phyloP scores from a whole-genome alignment of 2,888 invertebrate species.

The Erpobdella octoculata region DNA sequence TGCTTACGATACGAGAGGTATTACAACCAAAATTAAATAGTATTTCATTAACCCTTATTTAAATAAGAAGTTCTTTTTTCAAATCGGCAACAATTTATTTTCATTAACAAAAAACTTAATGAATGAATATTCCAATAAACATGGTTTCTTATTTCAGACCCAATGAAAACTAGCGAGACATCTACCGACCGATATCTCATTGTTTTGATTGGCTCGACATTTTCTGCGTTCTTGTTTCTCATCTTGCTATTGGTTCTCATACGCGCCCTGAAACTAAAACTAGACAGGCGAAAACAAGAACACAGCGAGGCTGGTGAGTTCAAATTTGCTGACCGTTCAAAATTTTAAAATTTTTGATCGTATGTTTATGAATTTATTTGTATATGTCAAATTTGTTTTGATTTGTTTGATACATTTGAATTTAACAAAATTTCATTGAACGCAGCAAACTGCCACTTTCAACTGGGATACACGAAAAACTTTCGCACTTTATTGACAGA shows the following conservation, averaged over 20 bases:
- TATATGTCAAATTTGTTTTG: no score
- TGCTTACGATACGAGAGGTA: slow-evolving; percentile 19
- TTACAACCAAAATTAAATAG: no score
- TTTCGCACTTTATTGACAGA: background rate
- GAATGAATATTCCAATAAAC: no score
- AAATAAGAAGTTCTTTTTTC: background rate
- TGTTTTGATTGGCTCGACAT: slow-evolving; percentile 7
- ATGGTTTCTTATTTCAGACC: slow-evolving; percentile 10
- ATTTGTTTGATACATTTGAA: no score
- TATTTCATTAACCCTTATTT: background rate
- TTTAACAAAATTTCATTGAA: no score
- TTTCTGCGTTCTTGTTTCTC: slow-evolving; percentile 5
- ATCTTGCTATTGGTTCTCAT: slow-evolving; percentile 12
- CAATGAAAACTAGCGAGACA: slow-evolving; percentile 2
- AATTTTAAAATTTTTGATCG: background rate
- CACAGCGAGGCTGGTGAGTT: background rate
- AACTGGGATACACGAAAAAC: background rate
- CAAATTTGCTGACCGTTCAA: background rate
- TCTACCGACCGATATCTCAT: slow-evolving; percentile 13
- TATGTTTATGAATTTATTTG: no score
- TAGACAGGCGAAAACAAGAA: slow-evolving; percentile 20
- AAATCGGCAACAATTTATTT: background rate
- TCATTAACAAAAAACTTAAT: no score
- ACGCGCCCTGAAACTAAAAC: slow-evolving; percentile 2
- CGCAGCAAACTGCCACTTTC: slow-evolving; percentile 2